Percentiles rank a stretch among this genome's conserved stretches.
phyloP scores from a whole-genome alignment of 2,888 invertebrate genomes.

The Mactromeris polynyma region DNA sequence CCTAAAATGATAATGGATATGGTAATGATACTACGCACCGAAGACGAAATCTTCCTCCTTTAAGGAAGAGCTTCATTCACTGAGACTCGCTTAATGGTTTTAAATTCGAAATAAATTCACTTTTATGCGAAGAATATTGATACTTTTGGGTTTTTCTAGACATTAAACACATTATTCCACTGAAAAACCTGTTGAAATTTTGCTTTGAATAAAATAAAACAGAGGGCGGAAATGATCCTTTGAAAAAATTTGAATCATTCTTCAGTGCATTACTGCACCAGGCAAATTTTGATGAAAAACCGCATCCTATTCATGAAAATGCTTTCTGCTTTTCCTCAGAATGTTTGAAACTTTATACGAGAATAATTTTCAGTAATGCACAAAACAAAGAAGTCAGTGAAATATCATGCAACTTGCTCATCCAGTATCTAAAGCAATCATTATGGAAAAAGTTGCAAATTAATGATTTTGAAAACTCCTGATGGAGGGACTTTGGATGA shows the following conservation, averaged over 20 bases:
- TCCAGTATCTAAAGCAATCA: neutral
- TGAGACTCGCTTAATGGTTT: constrained; percentile 57
- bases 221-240: neutral
- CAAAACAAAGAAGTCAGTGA: neutral
- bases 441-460: neutral
- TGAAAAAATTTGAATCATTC: constrained; percentile 6
- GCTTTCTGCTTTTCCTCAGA: neutral
- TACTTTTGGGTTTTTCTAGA: constrained; percentile 28
- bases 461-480: constrained; percentile 3
- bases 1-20: constrained; percentile 59
- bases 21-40: constrained; percentile 54
- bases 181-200: constrained; percentile 49
- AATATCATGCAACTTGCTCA: constrained; percentile 13
- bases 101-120: constrained; percentile 68
- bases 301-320: neutral
- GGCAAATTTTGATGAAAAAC: neutral
- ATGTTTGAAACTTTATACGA: constrained; percentile 18
- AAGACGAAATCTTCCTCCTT: constrained; percentile 52
- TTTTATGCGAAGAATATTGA: constrained; percentile 65
- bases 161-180: constrained; percentile 52
- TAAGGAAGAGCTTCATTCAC: constrained; percentile 54
- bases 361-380: constrained; percentile 18
- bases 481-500: neutral
- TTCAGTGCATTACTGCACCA: constrained; percentile 19
- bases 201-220: constrained; percentile 20